These are phyloP conservation scores for Subanguina moxae DNA, from an alignment of 1,140 invertebrate genomes.

Conservation along the genomic window DNA sequence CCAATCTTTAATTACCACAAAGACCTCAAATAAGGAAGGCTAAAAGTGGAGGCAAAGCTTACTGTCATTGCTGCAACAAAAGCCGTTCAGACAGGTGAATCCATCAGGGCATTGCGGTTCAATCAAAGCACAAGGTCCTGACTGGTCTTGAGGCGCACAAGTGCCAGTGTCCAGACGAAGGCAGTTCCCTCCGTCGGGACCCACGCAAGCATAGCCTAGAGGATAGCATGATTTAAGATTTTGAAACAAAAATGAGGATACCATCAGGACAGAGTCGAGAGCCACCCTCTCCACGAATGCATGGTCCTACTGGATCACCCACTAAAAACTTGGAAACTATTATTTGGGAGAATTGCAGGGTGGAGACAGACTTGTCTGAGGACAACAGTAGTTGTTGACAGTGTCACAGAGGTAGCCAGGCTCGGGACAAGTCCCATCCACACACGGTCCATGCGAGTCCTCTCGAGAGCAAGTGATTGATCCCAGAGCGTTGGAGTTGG, in stretches of 20 bases:
- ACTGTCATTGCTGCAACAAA: conserved; percentile 21
- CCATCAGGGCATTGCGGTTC: conserved; percentile 25
- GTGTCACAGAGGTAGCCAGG: conserved; percentile 51
- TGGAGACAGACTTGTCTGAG: conserved; percentile 17
- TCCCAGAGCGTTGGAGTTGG: conserved; percentile 6
- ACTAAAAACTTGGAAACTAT: conserved; percentile 10
- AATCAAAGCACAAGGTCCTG: conserved; percentile 23
- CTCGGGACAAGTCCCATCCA: conserved; percentile 31
- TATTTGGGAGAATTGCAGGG: not conserved
- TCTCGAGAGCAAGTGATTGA: conserved; percentile 33
- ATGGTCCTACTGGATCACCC: conserved; percentile 42
- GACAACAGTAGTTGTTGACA: conserved; percentile 48
- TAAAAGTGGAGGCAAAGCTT: too few relatives aligned
- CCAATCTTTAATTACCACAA: too few relatives aligned
- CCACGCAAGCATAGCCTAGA: conserved; percentile 34
- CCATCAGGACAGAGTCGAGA: conserved; percentile 42
- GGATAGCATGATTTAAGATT: conserved; percentile 6
- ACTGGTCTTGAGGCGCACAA: conserved; percentile 36
- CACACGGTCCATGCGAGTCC: conserved; percentile 48
- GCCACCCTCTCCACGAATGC: conserved; percentile 38
- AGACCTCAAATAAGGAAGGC: too few relatives aligned
- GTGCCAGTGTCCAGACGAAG: conserved; percentile 35
- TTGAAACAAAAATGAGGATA: conserved; percentile 4
- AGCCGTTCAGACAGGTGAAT: conserved; percentile 31
- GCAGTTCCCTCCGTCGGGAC: conserved; percentile 32